phyloP scores from a whole-genome alignment of 2,113 vertebrate species.

The Corydoras sp. region DNA sequence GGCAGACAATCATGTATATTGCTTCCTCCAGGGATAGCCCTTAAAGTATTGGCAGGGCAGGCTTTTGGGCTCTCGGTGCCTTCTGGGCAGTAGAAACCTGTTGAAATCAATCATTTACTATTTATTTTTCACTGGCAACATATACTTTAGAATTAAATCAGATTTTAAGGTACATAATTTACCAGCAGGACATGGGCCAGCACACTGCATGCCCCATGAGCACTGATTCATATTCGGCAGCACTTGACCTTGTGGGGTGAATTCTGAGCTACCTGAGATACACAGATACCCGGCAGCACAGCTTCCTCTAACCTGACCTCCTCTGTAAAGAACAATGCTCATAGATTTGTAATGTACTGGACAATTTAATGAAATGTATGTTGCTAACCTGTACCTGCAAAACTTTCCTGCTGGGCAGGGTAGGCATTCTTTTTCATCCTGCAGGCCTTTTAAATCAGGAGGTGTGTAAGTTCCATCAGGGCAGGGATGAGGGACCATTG shows the following conservation, averaged over 20 bases:
- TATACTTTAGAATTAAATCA: too few relatives aligned
- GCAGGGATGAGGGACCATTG: slow-evolving; percentile 69
- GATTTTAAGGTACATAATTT: slow-evolving; percentile 5
- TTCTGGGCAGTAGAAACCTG: slow-evolving; percentile 82
- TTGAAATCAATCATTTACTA: slow-evolving; percentile 12
- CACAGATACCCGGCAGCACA: slow-evolving; percentile 86
- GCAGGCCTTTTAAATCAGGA: slow-evolving; percentile 64
- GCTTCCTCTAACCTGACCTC: slow-evolving; percentile 68
- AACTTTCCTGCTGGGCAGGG: slow-evolving; percentile 79
- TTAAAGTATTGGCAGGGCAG: slow-evolving; percentile 76
- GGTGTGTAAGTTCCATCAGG: slow-evolving; percentile 81
- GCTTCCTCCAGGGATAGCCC: slow-evolving; percentile 61
- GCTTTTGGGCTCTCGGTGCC: slow-evolving; percentile 63
- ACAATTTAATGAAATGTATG: neutral
- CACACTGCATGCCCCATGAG: slow-evolving; percentile 67
- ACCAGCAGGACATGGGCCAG: slow-evolving; percentile 81
- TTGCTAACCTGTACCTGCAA: slow-evolving; percentile 42
- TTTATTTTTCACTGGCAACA: too few relatives aligned
- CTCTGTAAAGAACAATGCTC: slow-evolving; percentile 53
- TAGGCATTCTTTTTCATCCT: slow-evolving; percentile 72
- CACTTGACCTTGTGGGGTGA: slow-evolving; percentile 54
- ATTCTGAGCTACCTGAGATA: slow-evolving; percentile 72
- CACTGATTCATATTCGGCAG: slow-evolving; percentile 57
- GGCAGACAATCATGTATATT: slow-evolving; percentile 70
- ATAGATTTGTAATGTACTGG: too few relatives aligned